Conservation (phyloP, 2,888 invertebrate genomes). For the Agonopterix arenella region DNA sequence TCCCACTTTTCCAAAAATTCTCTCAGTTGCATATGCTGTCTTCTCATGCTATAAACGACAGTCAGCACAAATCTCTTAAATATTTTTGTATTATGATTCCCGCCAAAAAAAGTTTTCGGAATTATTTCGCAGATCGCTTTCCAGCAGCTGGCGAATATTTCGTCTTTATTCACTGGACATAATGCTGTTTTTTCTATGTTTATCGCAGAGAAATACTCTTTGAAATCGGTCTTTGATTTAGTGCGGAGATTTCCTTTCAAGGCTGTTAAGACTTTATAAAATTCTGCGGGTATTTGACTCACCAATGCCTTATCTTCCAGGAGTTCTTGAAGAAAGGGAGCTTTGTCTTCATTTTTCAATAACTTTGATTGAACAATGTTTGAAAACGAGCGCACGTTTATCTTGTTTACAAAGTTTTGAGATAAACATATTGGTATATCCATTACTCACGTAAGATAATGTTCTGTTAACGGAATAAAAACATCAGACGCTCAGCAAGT, state of each 20-base stretch:
- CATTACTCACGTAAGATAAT: constrained; percentile 20
- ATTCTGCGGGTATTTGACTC: constrained; percentile 27
- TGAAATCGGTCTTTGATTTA: constrained; percentile 45
- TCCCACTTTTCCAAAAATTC: constrained; percentile 48
- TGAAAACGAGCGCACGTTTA: constrained; percentile 52
- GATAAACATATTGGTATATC: constrained; percentile 43
- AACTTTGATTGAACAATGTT: constrained; percentile 41
- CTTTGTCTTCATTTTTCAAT: constrained; percentile 27
- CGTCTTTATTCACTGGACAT: constrained; percentile 34
- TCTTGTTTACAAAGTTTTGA: constrained; percentile 56
- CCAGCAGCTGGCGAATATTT: constrained; percentile 37
- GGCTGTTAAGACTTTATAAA: constrained; percentile 25
- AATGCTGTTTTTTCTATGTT: constrained; percentile 19
- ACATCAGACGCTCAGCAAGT: not conserved
- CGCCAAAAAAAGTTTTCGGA: constrained; percentile 46
- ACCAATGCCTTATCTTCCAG: constrained; percentile 29
- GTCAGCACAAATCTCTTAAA: constrained; percentile 38
- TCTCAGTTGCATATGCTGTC: constrained; percentile 42
- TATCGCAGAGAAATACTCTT: constrained; percentile 28
- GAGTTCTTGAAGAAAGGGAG: constrained; percentile 25
- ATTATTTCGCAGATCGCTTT: constrained; percentile 42
- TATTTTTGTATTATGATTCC: constrained; percentile 43
- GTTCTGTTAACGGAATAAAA: not conserved
- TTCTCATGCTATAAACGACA: constrained; percentile 54
- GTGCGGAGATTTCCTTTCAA: constrained; percentile 37